Evolutionary conservation across 2,888 invertebrate species (phyloP), one percentile per base, ranked within the genome.

Genomic region (Ernsta delagoae): DNA sequence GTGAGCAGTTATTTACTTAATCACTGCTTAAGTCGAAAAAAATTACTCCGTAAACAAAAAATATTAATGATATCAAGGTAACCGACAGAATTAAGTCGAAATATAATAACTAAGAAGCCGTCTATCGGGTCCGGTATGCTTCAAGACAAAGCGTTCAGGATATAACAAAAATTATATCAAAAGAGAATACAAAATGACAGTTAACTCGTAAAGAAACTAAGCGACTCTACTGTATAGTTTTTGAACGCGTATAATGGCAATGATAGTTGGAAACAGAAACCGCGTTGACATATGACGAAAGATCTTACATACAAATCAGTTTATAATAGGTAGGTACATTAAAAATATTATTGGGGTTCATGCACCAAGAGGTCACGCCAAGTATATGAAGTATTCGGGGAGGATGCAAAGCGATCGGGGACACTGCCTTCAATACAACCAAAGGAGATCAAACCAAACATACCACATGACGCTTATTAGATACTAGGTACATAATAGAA

Each of bases 361-460:
- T 94, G 94, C 94, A 89, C 93, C 93, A 93, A 93, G 93, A 93
- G 85, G 93, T 92, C 94, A 94, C 94, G 94, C 94, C 94, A 93
- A 91, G 86, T 85, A 88, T 88, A 88, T 85, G 81, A 85, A 85
- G 81, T 87, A 82, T 77, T 84, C 75, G 79, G 90, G 91, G 86
- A 83, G 86, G 92, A 93, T 93, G 92, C 93, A 93, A 93, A 93
- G 93, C 93, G 85, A 88, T 90, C 92, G 92, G 93, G 93, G 93
- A 92, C 92, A 92, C n/a, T n/a, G n/a, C n/a, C n/a, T 24, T 24
- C 3, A 92, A 89, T 90, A 88, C 88, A 92, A 92, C 86, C 90
- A 90, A 89, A 91, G 90, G 92, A 92, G 91, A 88, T 87, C 79
- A 79, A 79, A 81, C 80, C 82, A 83, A 79, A 89, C 75, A 82